Base-by-base conservation (phyloP, 2,797 vertebrate species). In the Neosilurus mollespiculum region DNA sequence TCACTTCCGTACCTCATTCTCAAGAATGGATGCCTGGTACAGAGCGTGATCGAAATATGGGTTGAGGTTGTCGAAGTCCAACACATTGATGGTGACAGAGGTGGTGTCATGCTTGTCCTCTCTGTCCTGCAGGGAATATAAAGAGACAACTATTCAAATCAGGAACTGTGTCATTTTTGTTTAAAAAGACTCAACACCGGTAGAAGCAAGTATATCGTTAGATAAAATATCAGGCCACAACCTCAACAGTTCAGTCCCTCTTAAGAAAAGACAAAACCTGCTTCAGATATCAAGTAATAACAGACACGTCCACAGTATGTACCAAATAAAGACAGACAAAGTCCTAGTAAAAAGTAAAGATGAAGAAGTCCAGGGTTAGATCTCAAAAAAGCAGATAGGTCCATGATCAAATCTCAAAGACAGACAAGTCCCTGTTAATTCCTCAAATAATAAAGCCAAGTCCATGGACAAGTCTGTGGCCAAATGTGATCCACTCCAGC, bases 1-100 rank as follows among this genome's bases (percentile, higher is more conserved):
- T 58, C 9, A 59, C 30, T 2, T 6, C 86, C 12, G 15, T 79
- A 95, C 95, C 91, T 93, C 6, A 4, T 92, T 88, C 89, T 96
- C 95, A 34, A 2, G 58, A 85, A 95, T 92, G 4, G 49, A 85
- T 24, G 93, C 93, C 20, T 61, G 79, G 82, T 96, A 96, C 14
- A 91, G 0, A 0, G 30, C 91, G 64, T 90, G 93, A 73, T 53
- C 90, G 91, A 96, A 96, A 86, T 91, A 94, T 0, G 95, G 95
- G 86, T 94, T 93, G 86, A 95, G 1, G 11, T 95, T 95, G 62
- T 96, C 95, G 78, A 90, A 92, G 83, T 96, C 95, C 22, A 83
- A 0, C 0, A 96, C 83, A 0, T 22, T 26, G 16, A 96, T 92
- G 82, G 82, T n/a, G 71, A 96, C 89, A 0, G 59, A 53, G 0